Evolutionary conservation across 2,797 vertebrate genomes (phyloP).

Genomic region (Paedocypris micromegethes): DNA sequence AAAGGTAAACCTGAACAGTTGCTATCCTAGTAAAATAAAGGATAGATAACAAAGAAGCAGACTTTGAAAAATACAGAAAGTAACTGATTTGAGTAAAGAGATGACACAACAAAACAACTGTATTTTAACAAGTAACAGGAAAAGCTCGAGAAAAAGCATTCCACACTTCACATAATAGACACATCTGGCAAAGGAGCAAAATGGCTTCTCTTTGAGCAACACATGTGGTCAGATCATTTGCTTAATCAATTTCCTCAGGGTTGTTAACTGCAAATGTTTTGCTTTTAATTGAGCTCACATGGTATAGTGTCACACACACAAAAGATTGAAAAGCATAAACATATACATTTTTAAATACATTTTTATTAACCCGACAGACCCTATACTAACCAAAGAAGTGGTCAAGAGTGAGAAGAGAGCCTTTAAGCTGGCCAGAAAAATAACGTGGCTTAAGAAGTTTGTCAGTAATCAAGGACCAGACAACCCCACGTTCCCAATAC

Average conservation of each 20-base stretch:
- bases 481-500: no score
- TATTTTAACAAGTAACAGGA: not conserved
- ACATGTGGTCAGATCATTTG: constrained; percentile 49
- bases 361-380: no score
- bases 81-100: constrained; percentile 38
- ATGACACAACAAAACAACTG: constrained; percentile 34
- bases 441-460: no score
- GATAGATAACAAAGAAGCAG: constrained; percentile 39
- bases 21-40: constrained; percentile 38
- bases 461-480: no score
- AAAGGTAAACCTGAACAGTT: constrained; percentile 16
- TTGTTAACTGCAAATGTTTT: constrained; percentile 31
- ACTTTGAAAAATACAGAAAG: constrained; percentile 49
- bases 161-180: constrained; percentile 59
- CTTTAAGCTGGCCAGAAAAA: no score
- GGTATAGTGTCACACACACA: no score
- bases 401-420: no score
- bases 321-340: no score
- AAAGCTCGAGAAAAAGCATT: constrained; percentile 38
- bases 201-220: constrained; percentile 50
- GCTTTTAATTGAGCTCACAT: constrained; percentile 12
- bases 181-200: constrained; percentile 66
- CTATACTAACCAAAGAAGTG: no score
- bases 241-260: constrained; percentile 38
- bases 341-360: no score